Conservation (phyloP, 2,113 vertebrate genomes). For the Campylomormyrus tamandua region DNA sequence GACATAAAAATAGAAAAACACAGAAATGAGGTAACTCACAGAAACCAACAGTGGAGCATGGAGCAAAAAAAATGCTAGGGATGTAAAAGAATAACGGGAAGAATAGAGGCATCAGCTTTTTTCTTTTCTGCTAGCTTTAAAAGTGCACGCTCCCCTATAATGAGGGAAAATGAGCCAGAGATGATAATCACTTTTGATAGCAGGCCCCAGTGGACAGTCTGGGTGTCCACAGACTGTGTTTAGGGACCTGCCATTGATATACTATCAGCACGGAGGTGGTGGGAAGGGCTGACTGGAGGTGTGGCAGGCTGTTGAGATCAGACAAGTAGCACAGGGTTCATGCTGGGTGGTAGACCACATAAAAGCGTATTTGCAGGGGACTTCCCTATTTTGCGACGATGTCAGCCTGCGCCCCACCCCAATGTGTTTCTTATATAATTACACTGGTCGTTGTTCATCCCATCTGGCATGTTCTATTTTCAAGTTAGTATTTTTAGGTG, state of each 20-base stretch:
- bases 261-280: constrained; percentile 42
- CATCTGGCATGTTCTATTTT: not conserved
- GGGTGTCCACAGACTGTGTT: constrained; percentile 42
- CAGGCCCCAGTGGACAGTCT: constrained; percentile 42
- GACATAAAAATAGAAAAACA: not conserved
- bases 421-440: not conserved
- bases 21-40: not conserved
- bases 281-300: constrained; percentile 42
- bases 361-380: constrained; percentile 27
- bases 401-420: not conserved
- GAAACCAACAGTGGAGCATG: not conserved
- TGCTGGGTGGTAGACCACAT: constrained; percentile 38
- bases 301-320: constrained; percentile 30
- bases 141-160: constrained; percentile 60
- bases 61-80: too few relatives aligned
- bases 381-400: not conserved
- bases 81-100: not conserved
- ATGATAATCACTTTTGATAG: constrained; percentile 58
- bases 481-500: not conserved
- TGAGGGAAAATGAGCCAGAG: constrained; percentile 57
- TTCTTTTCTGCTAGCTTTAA: constrained; percentile 37
- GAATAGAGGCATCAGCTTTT: not conserved
- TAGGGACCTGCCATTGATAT: constrained; percentile 42
- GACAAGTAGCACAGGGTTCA: not conserved
- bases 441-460: not conserved